A percentile compares a stretch with the other conserved stretches of the same genome.
Evolutionary conservation across 1,140 invertebrate genomes (phyloP).

Genomic region (Luehdorfia chinensis): DNA sequence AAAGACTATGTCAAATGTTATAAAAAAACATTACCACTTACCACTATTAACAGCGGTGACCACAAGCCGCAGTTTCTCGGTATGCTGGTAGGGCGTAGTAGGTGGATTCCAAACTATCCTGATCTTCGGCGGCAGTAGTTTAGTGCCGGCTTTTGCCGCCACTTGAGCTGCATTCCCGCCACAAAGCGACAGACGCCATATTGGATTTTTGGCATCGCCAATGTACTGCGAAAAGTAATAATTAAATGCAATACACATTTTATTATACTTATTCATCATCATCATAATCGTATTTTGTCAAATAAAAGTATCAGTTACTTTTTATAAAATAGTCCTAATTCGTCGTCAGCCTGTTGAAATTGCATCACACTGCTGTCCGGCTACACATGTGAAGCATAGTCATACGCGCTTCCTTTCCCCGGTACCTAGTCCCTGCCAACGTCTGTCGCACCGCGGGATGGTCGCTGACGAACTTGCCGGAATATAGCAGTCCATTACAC

Average conservation of each 20-base stretch:
- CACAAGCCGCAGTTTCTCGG: constrained; percentile 62
- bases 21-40: constrained; percentile 28
- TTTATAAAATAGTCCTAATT: too few species aligned
- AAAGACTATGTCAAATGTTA: too few species aligned
- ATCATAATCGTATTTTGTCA: too few species aligned
- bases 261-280: too few species aligned
- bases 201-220: constrained; percentile 48
- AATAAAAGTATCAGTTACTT: too few species aligned
- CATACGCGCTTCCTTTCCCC: too few species aligned
- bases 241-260: neutral
- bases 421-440: too few species aligned
- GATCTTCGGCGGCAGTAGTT: constrained; percentile 57
- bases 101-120: constrained; percentile 66
- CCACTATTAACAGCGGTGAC: constrained; percentile 69
- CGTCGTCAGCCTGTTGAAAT: neutral
- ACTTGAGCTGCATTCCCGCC: constrained; percentile 59
- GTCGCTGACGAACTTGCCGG: too few species aligned
- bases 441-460: too few species aligned
- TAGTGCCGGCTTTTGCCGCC: constrained; percentile 52
- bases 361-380: too few species aligned
- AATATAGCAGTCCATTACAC: too few species aligned
- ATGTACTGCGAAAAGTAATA: constrained; percentile 47
- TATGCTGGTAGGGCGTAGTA: constrained; percentile 58
- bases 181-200: constrained; percentile 57
- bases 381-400: too few species aligned